Base-by-base conservation (phyloP, 2,113 vertebrate genomes). In the Circaetus cinerascens region DNA sequence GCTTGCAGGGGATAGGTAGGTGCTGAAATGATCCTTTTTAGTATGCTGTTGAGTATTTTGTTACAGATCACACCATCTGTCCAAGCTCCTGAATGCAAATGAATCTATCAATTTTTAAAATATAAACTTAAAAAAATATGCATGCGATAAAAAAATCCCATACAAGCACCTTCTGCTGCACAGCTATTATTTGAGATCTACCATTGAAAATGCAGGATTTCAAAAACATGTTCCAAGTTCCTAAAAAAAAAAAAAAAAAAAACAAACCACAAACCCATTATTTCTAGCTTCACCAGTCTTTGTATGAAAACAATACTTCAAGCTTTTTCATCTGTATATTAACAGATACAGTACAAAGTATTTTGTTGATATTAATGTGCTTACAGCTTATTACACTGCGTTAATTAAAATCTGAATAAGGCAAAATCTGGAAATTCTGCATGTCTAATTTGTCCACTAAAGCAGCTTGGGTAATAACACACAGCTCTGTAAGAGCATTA, bases 331-430 rank as follows among this genome's bases (percentile, higher is more conserved):
- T 81, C 90, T 88, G 72, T 95, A 74, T 94, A 97, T 97, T 96
- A 93, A 93, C 93, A 93, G 80, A 93, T 53, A 92, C 43, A 92
- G 51, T 59, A 95, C 75, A 90, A 97, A 97, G 96, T 76, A 96
- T 88, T 97, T 97, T 95, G 93, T 94, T 96, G 97, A 92, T 97
- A 98, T 97, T 98, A 98, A 98, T 97, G 91, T 97, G 95, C 98
- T 98, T 98, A 98, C 81, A 95, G 95, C 95, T 96, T 98, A 98
- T 98, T 98, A 98, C 93, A 97, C 60, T 43, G 93, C 97, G 97
- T 97, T 98, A 98, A 98, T 98, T 98, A 98, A 98, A 98, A 97
- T 56, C 76, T 98, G 95, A 98, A 97, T 98, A 95, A 97, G 84
- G 93, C 62, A 91, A 97, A 97, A 97, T 91, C 94, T 96, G 87